These are phyloP conservation scores for Zosterops borbonicus DNA, from an alignment of 2,113 vertebrate species.

Conservation along the genomic window DNA sequence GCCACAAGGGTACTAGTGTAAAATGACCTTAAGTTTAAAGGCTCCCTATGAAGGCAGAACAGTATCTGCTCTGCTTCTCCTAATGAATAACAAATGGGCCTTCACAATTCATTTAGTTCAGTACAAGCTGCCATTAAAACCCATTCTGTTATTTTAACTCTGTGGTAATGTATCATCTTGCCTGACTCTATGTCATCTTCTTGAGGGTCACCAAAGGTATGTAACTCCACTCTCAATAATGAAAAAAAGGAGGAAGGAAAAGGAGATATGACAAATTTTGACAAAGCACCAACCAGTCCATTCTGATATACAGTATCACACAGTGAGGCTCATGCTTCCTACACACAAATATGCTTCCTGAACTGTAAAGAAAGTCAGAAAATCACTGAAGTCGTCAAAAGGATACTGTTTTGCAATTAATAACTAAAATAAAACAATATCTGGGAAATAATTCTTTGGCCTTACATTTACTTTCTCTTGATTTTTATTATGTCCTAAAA, in stretches of 20 bases:
- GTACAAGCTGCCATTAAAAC: constrained; percentile 72
- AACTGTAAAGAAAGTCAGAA: neutral
- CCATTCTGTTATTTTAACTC: constrained; percentile 65
- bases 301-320: constrained; percentile 1
- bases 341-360: neutral
- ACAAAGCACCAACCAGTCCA: neutral
- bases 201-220: constrained; percentile 71
- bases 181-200: constrained; percentile 71
- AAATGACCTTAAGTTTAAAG: constrained; percentile 72
- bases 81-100: constrained; percentile 82
- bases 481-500: constrained; percentile 21
- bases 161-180: constrained; percentile 74
- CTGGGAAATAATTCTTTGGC: neutral
- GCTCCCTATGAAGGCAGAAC: constrained; percentile 61
- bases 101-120: constrained; percentile 64
- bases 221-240: constrained; percentile 36
- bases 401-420: neutral
- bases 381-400: neutral
- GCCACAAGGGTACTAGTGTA: constrained; percentile 64
- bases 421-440: neutral
- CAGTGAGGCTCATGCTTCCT: neutral
- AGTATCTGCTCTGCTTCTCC: constrained; percentile 67
- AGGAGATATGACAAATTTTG: constrained; percentile 45
- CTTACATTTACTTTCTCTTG: neutral
- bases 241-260: constrained; percentile 44